Evolutionary conservation across 2,113 vertebrate species (phyloP).

Genomic region (Alectura lathami): DNA sequence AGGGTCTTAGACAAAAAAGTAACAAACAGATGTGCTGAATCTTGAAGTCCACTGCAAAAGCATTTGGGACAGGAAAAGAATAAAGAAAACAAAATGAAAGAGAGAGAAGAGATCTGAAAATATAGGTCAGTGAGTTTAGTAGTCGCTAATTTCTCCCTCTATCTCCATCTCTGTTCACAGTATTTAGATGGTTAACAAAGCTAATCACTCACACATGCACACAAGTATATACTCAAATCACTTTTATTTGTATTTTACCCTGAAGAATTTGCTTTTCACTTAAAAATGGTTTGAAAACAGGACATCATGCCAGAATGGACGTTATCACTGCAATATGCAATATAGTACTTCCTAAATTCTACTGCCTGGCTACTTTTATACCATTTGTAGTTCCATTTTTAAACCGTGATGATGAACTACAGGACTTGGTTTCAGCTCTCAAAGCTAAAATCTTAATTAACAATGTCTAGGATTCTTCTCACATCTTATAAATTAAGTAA

Average conservation of each 20-base stretch:
- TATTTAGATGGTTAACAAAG: background rate
- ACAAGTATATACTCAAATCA: background rate
- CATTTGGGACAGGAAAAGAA: slow-evolving; percentile 42
- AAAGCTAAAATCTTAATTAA: background rate
- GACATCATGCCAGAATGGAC: background rate
- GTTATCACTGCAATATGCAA: background rate
- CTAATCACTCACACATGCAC: background rate
- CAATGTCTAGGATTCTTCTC: background rate
- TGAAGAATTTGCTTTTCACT: background rate
- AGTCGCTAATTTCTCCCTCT: background rate
- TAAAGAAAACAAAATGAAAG: background rate
- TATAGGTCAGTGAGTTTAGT: background rate
- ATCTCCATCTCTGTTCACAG: background rate
- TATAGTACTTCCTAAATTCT: background rate
- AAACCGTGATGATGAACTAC: background rate
- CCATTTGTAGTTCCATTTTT: background rate
- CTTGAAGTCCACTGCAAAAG: slow-evolving; percentile 24
- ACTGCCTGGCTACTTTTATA: background rate
- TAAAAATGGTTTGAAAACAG: background rate
- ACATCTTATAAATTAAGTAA: background rate
- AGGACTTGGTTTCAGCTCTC: background rate
- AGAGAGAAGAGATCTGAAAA: background rate
- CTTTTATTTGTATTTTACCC: background rate
- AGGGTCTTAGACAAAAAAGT: background rate
- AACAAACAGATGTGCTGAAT: slow-evolving; percentile 59